Evolutionary conservation across 2,113 vertebrate species (phyloP).

Genomic region (Ammodytes marinus): DNA sequence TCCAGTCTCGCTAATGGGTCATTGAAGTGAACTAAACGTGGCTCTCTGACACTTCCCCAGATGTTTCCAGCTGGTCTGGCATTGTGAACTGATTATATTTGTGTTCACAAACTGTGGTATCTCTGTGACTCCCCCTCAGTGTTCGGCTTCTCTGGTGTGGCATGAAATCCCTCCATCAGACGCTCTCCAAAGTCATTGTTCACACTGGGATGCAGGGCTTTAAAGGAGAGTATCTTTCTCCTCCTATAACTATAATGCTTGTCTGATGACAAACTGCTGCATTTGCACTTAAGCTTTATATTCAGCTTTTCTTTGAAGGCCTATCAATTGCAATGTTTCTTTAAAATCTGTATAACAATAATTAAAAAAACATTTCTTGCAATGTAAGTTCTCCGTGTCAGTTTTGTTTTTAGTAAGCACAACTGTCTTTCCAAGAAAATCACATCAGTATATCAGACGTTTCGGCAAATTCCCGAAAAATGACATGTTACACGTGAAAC

Average conservation of each 20-base stretch:
- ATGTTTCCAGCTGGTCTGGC: slow-evolving; percentile 57
- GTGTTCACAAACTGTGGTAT: not conserved
- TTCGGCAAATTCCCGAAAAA: not conserved
- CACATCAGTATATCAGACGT: not conserved
- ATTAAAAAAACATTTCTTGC: slow-evolving; percentile 52
- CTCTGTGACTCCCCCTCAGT: slow-evolving; percentile 28
- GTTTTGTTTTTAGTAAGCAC: not conserved
- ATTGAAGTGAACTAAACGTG: not conserved
- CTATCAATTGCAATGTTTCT: slow-evolving; percentile 4
- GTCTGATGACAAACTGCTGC: slow-evolving; percentile 12
- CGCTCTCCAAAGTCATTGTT: not conserved
- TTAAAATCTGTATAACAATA: slow-evolving; percentile 43
- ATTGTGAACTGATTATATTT: not conserved
- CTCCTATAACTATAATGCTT: slow-evolving; percentile 17
- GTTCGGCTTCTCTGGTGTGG: not conserved
- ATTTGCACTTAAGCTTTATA: slow-evolving; percentile 67
- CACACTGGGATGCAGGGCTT: not conserved
- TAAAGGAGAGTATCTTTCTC: not conserved
- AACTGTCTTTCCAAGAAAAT: not conserved
- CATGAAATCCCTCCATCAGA: not conserved
- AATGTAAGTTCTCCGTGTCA: not conserved
- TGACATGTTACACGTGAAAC: too few relatives aligned
- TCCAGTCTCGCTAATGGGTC: not conserved
- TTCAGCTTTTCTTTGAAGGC: slow-evolving; percentile 1
- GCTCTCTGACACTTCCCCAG: not conserved